These are phyloP conservation scores for Bettongia penicillata DNA, from an alignment of 2,113 vertebrate genomes.

Conservation along the genomic window DNA sequence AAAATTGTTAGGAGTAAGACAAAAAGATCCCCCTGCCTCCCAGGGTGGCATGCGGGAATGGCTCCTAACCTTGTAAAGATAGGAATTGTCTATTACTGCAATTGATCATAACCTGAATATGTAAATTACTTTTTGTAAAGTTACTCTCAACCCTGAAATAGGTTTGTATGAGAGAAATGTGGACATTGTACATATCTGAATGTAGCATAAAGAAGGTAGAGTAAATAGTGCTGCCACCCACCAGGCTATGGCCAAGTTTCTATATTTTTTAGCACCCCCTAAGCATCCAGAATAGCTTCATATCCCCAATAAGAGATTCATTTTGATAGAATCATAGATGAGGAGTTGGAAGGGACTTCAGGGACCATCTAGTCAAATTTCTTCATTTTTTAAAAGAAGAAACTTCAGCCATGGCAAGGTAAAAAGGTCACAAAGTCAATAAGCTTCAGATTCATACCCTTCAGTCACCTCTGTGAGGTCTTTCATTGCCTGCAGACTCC, in stretches of 20 bases:
- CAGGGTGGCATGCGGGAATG: constrained; percentile 89
- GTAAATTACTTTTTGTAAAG: constrained; percentile 19
- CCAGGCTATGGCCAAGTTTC: neutral
- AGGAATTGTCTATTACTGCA: neutral
- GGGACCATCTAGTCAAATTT: neutral
- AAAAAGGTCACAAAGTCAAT: neutral
- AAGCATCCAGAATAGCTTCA: neutral
- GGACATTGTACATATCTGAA: neutral
- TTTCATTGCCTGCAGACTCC: neutral
- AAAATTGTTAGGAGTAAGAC: constrained; percentile 85
- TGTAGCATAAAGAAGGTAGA: neutral
- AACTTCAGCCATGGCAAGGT: neutral
- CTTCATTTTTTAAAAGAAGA: neutral
- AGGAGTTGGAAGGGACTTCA: neutral
- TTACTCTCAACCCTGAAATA: constrained; percentile 24
- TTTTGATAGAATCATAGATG: neutral
- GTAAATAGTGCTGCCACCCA: neutral
- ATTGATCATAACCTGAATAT: constrained; percentile 18
- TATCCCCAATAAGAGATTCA: neutral
- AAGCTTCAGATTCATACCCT: neutral
- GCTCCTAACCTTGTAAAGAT: constrained; percentile 59
- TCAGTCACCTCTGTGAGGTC: neutral
- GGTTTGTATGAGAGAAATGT: neutral
- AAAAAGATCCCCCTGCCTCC: constrained; percentile 86
- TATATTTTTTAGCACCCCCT: constrained; percentile 4